Conservation (phyloP, 2,888 invertebrate species). For the Nipponacmea schrenckii region DNA sequence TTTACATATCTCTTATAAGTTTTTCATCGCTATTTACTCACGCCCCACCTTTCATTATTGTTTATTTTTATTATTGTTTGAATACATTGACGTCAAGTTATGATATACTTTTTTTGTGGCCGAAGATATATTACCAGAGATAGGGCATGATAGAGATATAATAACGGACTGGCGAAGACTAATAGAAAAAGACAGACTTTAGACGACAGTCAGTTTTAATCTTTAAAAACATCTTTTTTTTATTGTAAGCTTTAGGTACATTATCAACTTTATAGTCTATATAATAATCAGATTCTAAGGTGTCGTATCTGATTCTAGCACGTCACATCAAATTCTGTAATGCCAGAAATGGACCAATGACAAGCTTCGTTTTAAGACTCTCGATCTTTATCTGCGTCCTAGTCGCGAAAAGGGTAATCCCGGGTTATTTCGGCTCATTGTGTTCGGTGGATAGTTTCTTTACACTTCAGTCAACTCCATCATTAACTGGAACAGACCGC, state of each 20-base stretch:
- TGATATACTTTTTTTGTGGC: too few relatives aligned
- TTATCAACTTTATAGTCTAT: neutral
- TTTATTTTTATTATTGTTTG: too few relatives aligned
- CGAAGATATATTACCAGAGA: too few relatives aligned
- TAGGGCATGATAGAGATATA: too few relatives aligned
- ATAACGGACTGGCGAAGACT: too few relatives aligned
- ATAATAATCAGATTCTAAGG: slow-evolving; percentile 7
- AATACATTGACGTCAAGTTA: too few relatives aligned
- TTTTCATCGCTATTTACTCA: too few relatives aligned
- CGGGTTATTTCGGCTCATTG: neutral
- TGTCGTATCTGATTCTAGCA: neutral
- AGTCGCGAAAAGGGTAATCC: slow-evolving; percentile 6
- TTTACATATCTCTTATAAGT: too few relatives aligned
- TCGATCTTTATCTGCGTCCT: neutral
- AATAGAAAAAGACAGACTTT: too few relatives aligned
- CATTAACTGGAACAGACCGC: neutral
- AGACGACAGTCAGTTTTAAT: neutral
- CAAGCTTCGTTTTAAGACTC: neutral
- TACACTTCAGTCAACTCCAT: neutral
- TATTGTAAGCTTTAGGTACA: neutral
- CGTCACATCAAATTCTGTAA: slow-evolving; percentile 4
- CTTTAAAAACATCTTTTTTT: neutral
- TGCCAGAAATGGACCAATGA: neutral
- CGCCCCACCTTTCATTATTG: too few relatives aligned
- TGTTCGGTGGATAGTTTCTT: neutral